Conservation (phyloP, 64 coral and sea anemone genomes). For the Montipora efflorescens region DNA sequence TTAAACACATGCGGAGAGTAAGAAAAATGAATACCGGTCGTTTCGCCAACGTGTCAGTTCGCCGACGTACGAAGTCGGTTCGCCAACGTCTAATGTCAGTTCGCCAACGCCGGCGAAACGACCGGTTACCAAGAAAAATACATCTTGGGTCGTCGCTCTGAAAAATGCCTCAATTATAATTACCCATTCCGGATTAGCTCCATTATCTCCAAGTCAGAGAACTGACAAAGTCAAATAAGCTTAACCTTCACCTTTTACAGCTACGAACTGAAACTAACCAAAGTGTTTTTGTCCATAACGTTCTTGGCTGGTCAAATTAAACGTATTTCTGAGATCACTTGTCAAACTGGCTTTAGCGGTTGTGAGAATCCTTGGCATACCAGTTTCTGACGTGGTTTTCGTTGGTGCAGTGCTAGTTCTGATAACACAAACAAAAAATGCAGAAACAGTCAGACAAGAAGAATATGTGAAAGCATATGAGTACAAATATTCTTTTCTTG, state of each 20-base stretch:
- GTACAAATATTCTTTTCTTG: not conserved
- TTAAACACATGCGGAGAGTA: too few species aligned
- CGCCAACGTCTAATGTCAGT: too few species aligned
- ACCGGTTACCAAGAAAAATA: too few species aligned
- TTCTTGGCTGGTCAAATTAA: not conserved
- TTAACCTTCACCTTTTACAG: not conserved
- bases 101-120: too few species aligned
- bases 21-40: too few species aligned
- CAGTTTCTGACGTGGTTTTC: slow-evolving; percentile 15
- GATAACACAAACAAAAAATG: not conserved
- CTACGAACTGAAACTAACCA: not conserved
- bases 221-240: too few species aligned
- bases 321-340: not conserved
- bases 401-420: not conserved
- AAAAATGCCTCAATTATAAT: too few species aligned
- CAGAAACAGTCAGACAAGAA: not conserved
- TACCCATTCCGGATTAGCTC: too few species aligned
- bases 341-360: not conserved
- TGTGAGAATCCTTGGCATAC: slow-evolving; percentile 5
- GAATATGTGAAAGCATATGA: not conserved
- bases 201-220: too few species aligned
- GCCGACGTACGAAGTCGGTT: too few species aligned
- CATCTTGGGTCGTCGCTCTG: too few species aligned
- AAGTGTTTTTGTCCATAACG: not conserved
- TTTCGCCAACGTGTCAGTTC: too few species aligned